These are phyloP conservation scores for Myotis daubentonii DNA, from an alignment of 2,797 vertebrate genomes.

Conservation along the genomic window DNA sequence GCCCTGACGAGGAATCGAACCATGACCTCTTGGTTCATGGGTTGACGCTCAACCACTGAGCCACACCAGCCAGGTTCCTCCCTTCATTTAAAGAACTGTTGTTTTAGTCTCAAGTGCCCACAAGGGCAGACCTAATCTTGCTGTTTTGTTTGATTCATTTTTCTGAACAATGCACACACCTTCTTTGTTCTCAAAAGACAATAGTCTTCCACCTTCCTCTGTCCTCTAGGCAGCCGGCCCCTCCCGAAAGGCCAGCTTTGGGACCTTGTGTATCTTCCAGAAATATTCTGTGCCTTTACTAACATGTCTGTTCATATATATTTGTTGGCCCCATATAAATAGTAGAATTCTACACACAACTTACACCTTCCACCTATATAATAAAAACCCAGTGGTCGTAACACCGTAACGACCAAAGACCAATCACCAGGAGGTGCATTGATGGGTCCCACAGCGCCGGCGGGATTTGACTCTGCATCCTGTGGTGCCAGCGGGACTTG, in stretches of 20 bases:
- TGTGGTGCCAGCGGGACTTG: too few species aligned
- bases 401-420: too few species aligned
- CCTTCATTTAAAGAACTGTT: background rate
- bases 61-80: background rate
- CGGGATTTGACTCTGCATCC: too few species aligned
- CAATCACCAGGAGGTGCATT: too few species aligned
- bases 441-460: fast-evolving
- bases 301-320: background rate
- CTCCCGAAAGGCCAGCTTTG: background rate
- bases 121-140: constrained; percentile 2
- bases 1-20: background rate
- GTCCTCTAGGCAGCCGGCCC: background rate
- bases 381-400: too few species aligned
- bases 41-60: background rate
- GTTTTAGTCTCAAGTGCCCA: background rate
- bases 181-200: constrained; percentile 35
- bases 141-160: constrained; percentile 29
- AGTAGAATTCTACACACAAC: background rate
- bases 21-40: background rate
- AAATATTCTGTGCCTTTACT: background rate
- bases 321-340: background rate
- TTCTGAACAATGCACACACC: background rate
- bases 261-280: background rate
- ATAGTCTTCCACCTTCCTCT: background rate
- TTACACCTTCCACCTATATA: background rate